Base-by-base conservation (phyloP, 2,113 vertebrate species). In the Aegithalos caudatus region DNA sequence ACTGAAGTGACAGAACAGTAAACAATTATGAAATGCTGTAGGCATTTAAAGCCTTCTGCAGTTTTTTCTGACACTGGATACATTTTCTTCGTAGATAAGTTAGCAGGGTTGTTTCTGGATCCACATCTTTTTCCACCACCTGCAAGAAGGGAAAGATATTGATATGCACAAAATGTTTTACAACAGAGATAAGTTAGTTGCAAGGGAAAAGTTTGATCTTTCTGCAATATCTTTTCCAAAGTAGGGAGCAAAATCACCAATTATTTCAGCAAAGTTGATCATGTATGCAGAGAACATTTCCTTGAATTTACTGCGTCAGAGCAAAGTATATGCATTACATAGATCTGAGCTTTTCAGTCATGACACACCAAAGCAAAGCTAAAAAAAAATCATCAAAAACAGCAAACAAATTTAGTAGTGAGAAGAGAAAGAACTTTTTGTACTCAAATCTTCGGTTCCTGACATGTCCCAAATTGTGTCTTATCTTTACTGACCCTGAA, bases 41-140 rank as follows among this genome's bases (percentile, higher is more conserved):
- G 78, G 53, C 69, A 86, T 92, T 92, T 72, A 61, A 80, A 93
- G 69, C 65, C 15, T 35, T 27, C 38, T 76, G n/a, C 45, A 57
- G 10, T 58, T 73, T 51, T 67, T 70, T 71, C 56, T 73, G 93
- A 64, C 60, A 60, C 31, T 38, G 88, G 98, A 98, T 99, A 99
- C 99, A 20, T 93, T 98, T 99, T 93, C 98, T 99, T 95, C 99
- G 96, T 56, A 99, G 97, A 37, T 99, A 99, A 14, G 93, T 98
- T 90, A 99, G 92, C 58, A 99, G 97, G 1, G 98, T 99, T 88
- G 97, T 99, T 96, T 99, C 99, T 40, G 99, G 99, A 28, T 99
- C 99, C 18, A 98, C 98, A 62, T 99, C 97, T 88, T 96, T 98
- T 97, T 99, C 99, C 35, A 98, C 97, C 31, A 99, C 97, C 99